Percentiles rank a stretch among this genome's conserved stretches.
Conservation (phyloP, 2,113 vertebrate genomes). For the Platysternon megacephalum region DNA sequence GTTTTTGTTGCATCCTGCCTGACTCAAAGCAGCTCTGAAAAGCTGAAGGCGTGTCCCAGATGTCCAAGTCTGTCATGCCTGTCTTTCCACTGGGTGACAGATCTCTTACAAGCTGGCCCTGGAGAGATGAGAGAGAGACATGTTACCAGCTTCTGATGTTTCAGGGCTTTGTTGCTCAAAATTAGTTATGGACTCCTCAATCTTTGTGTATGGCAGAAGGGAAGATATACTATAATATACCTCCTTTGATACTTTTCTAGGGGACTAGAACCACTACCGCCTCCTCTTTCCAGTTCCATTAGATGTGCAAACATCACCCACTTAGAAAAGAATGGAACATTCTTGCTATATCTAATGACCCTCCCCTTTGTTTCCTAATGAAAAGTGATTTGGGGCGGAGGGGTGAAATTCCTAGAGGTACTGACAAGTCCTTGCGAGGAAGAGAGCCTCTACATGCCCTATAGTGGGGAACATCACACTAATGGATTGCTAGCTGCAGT, state of each 20-base stretch:
- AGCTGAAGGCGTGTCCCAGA: background rate
- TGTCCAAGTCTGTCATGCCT: constrained; percentile 14
- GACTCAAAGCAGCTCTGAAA: constrained; percentile 52
- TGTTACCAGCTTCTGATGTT: background rate
- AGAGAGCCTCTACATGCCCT: fast-evolving
- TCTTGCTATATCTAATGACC: background rate
- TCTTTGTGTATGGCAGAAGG: background rate
- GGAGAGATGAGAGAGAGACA: background rate
- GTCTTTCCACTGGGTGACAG: constrained; percentile 10
- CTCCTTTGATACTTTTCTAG: background rate
- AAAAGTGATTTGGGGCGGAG: background rate
- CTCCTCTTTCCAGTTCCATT: background rate
- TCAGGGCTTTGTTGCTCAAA: background rate
- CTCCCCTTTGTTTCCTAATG: background rate
- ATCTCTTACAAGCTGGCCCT: constrained; percentile 43
- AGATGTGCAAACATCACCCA: fast-evolving
- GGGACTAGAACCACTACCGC: background rate
- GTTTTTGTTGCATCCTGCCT: constrained; percentile 24
- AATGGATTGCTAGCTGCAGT: fast-evolving
- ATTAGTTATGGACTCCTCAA: background rate
- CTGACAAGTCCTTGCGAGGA: background rate
- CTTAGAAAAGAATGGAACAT: background rate
- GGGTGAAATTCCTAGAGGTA: background rate
- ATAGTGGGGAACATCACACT: background rate
- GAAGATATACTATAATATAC: background rate